Conservation (phyloP, 2,888 invertebrate genomes). For the Drosophila nr. fundita region DNA sequence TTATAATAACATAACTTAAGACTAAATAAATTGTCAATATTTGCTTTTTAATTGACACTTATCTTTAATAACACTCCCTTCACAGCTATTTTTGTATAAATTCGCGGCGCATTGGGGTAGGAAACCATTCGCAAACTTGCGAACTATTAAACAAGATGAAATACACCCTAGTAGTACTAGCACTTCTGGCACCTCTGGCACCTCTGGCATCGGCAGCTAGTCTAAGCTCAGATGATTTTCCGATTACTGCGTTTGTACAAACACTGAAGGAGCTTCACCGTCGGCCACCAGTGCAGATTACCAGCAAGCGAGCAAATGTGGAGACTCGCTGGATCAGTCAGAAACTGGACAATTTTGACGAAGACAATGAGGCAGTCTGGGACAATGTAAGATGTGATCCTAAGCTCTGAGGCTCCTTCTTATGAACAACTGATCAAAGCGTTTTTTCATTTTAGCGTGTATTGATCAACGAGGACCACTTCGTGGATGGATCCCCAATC, state of each 20-base stretch:
- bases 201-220: background rate
- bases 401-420: too few relatives aligned
- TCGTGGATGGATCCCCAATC: conserved; percentile 86
- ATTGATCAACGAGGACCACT: conserved; percentile 85
- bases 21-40: conserved; percentile 32
- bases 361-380: conserved; percentile 86
- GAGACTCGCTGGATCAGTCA: conserved; percentile 85
- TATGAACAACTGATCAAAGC: too few relatives aligned
- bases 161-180: conserved; percentile 29
- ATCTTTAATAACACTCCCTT: conserved; percentile 19
- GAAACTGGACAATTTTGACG: conserved; percentile 87
- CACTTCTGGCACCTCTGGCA: conserved; percentile 25
- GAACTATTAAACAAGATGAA: conserved; percentile 54
- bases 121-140: conserved; percentile 54
- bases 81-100: conserved; percentile 54
- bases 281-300: conserved; percentile 37
- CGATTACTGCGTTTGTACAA: conserved; percentile 43
- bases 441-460: conserved; percentile 76
- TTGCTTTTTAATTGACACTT: conserved; percentile 27
- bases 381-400: conserved; percentile 78
- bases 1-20: conserved; percentile 22
- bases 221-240: background rate
- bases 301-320: conserved; percentile 38
- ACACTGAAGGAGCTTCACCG: conserved; percentile 46
- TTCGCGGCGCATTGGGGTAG: conserved; percentile 37